These are phyloP conservation scores for Balaeniceps rex DNA, from an alignment of 2,113 vertebrate genomes.

Conservation along the genomic window DNA sequence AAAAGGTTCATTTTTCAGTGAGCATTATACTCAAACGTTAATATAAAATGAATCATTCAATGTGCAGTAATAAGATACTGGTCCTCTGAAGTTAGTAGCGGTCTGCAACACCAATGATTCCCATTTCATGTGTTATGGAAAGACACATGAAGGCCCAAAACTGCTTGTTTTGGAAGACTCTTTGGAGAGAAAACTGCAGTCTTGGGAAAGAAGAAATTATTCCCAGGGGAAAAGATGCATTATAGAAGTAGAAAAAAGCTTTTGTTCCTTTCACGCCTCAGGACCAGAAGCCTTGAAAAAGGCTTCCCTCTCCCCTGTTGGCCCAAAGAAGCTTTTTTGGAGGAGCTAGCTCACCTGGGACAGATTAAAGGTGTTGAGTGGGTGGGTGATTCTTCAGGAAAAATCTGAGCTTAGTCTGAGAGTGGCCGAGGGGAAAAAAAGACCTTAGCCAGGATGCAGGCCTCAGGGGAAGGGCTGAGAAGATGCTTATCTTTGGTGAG, in stretches of 20 bases:
- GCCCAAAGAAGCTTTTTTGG: background rate
- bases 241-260: background rate
- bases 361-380: background rate
- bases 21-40: background rate
- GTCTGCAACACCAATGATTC: background rate
- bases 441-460: background rate
- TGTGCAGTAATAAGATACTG: background rate
- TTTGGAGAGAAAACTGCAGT: background rate
- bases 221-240: background rate
- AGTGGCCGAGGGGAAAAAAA: background rate
- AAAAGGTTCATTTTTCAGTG: background rate
- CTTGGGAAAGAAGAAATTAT: background rate
- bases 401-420: background rate
- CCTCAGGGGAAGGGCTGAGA: background rate
- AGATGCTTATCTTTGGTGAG: background rate
- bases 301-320: background rate
- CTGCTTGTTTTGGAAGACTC: background rate
- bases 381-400: background rate
- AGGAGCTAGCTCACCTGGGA: background rate
- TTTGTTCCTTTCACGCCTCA: background rate
- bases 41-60: background rate
- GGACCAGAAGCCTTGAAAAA: background rate
- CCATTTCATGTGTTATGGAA: background rate
- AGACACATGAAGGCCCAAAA: background rate
- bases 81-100: background rate